phyloP scores from a whole-genome alignment of 2,797 vertebrate species.

The Novumbra hubbsi region DNA sequence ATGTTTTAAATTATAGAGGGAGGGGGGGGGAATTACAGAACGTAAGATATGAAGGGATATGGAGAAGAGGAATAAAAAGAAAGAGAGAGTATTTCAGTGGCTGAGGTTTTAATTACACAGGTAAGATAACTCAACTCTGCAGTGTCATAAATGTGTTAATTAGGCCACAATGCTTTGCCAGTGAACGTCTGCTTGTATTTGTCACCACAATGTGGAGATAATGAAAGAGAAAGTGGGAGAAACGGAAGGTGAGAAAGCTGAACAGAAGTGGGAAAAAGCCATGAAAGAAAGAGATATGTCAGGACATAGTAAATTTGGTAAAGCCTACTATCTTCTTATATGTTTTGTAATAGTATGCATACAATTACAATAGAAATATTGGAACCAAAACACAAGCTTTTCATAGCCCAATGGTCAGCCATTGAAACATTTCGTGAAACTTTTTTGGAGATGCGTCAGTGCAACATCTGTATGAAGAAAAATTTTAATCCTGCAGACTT shows the following conservation, averaged over 20 bases:
- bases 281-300: slow-evolving; percentile 27
- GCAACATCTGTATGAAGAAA: too few relatives aligned
- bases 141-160: slow-evolving; percentile 55
- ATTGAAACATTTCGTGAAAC: too few relatives aligned
- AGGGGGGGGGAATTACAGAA: too few relatives aligned
- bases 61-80: slow-evolving; percentile 6
- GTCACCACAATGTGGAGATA: background rate
- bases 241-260: background rate
- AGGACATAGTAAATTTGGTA: background rate
- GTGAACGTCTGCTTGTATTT: slow-evolving; percentile 22
- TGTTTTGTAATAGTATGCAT: too few relatives aligned
- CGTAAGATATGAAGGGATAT: too few relatives aligned
- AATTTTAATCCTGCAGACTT: too few relatives aligned
- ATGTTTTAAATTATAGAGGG: slow-evolving; percentile 1
- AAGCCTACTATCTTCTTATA: too few relatives aligned
- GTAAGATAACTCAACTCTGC: slow-evolving; percentile 56
- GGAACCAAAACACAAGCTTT: too few relatives aligned
- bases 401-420: too few relatives aligned
- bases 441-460: too few relatives aligned
- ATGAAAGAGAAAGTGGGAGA: slow-evolving; percentile 22
- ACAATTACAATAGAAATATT: too few relatives aligned
- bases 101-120: slow-evolving; percentile 55
- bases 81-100: background rate
- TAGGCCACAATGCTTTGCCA: slow-evolving; percentile 44
- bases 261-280: slow-evolving; percentile 1